Percentiles rank a stretch among this genome's conserved stretches.
phyloP scores from a whole-genome alignment of 1,140 invertebrate species.

The Calycopis cecrops region DNA sequence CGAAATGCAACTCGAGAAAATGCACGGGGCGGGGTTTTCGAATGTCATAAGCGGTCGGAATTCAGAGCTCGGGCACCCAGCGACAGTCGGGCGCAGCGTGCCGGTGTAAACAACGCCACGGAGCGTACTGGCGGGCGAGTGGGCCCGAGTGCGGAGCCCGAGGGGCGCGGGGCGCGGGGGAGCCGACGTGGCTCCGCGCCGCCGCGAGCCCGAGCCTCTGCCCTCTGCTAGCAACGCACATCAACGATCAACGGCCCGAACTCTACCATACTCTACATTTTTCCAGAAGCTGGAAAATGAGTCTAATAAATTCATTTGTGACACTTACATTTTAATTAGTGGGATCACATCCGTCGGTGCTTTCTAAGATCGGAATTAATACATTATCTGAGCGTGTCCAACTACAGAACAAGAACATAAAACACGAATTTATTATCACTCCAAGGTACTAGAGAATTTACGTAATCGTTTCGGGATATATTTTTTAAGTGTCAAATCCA shows the following conservation, averaged over 20 bases:
- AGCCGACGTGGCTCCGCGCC: slow-evolving; percentile 28
- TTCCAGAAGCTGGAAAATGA: neutral
- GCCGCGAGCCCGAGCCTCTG: slow-evolving; percentile 26
- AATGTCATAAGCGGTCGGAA: slow-evolving; percentile 65
- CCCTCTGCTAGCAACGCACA: slow-evolving; percentile 29
- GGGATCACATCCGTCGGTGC: too few species aligned
- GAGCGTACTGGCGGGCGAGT: slow-evolving; percentile 51
- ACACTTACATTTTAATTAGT: too few species aligned
- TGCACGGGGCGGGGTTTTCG: slow-evolving; percentile 70
- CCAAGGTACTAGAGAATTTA: too few species aligned
- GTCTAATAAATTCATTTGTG: too few species aligned
- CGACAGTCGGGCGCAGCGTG: slow-evolving; percentile 23
- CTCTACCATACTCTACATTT: slow-evolving; percentile 16
- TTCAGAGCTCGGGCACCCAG: slow-evolving; percentile 58
- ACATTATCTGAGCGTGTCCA: too few species aligned
- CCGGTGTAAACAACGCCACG: slow-evolving; percentile 39
- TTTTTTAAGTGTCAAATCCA: too few species aligned
- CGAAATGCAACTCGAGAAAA: slow-evolving; percentile 61
- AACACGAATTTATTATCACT: too few species aligned
- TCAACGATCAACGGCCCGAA: slow-evolving; percentile 44
- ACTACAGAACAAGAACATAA: too few species aligned
- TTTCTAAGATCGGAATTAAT: too few species aligned
- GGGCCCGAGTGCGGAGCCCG: slow-evolving; percentile 28
- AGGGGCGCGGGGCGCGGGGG: slow-evolving; percentile 25
- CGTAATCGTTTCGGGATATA: too few species aligned